A percentile compares a stretch with the other conserved stretches of the same genome.
Conservation (phyloP, 2,113 vertebrate genomes). For the Microcebus ravelobensis region DNA sequence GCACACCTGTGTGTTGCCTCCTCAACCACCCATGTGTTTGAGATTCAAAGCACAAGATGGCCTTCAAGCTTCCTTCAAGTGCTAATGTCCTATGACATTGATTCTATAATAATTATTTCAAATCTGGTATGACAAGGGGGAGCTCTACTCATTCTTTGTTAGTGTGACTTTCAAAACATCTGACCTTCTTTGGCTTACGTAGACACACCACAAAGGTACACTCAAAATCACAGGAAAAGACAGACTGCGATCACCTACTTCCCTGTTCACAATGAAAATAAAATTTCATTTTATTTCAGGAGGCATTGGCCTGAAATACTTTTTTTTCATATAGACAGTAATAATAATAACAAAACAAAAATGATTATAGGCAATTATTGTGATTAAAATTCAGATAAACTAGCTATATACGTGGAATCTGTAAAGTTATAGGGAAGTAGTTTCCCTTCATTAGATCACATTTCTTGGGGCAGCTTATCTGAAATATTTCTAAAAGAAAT, state of each 20-base stretch:
- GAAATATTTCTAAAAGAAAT: background rate
- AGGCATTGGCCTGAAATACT: background rate
- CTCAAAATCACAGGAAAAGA: background rate
- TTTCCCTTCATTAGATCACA: background rate
- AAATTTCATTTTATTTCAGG: background rate
- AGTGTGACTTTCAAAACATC: background rate
- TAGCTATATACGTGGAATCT: background rate
- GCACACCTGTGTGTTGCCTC: background rate
- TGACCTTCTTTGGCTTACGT: background rate
- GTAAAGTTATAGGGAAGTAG: background rate
- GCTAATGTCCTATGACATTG: background rate
- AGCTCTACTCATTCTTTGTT: background rate
- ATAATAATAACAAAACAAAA: constrained; percentile 32
- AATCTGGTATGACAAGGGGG: background rate
- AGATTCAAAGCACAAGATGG: background rate
- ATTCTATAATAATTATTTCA: background rate
- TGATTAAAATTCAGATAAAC: background rate
- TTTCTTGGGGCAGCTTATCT: background rate
- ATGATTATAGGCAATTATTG: background rate
- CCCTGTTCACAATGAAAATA: background rate
- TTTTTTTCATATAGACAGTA: constrained; percentile 24
- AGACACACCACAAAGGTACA: background rate
- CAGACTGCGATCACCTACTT: background rate
- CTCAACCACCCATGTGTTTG: background rate
- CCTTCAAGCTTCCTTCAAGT: background rate